Percentiles rank a stretch among this genome's conserved stretches.
phyloP scores from a whole-genome alignment of 2,888 invertebrate species.

The Spodoptera exigua region DNA sequence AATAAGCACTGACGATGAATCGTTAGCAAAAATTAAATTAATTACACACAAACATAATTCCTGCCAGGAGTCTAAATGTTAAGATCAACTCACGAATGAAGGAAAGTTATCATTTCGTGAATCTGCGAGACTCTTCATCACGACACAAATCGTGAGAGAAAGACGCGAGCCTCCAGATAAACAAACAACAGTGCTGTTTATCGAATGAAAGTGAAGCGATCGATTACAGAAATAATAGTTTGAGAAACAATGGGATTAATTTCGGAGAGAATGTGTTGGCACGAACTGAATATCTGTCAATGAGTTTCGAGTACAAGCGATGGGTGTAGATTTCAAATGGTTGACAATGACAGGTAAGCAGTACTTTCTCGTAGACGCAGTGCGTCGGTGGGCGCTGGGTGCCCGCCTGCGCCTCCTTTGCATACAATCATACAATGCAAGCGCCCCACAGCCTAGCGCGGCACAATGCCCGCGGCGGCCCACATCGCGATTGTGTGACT shows the following conservation, averaged over 20 bases:
- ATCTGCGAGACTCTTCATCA: slow-evolving; percentile 78
- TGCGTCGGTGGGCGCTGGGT: slow-evolving; percentile 78
- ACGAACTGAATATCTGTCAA: slow-evolving; percentile 34
- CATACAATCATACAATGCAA: slow-evolving; percentile 84
- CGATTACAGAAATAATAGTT: slow-evolving; percentile 44
- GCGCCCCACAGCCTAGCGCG: slow-evolving; percentile 67
- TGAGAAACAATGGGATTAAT: slow-evolving; percentile 41
- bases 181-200: slow-evolving; percentile 56
- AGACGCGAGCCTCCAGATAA: slow-evolving; percentile 65
- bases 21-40: slow-evolving; percentile 42
- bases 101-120: slow-evolving; percentile 81
- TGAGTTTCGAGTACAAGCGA: slow-evolving; percentile 35
- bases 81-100: slow-evolving; percentile 69
- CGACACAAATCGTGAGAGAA: slow-evolving; percentile 75
- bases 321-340: slow-evolving; percentile 52
- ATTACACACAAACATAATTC: slow-evolving; percentile 48
- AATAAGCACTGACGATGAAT: slow-evolving; percentile 26
- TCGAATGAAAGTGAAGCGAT: slow-evolving; percentile 48
- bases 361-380: slow-evolving; percentile 76
- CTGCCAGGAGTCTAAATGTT: slow-evolving; percentile 52
- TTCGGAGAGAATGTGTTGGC: slow-evolving; percentile 34
- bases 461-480: slow-evolving; percentile 76
- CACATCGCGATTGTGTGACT: slow-evolving; percentile 85
- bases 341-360: slow-evolving; percentile 49
- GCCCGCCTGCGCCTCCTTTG: slow-evolving; percentile 85